phyloP scores from a whole-genome alignment of 37 sponge, comb jelly and placozoan genomes.

The Aplysina aerophoba region DNA sequence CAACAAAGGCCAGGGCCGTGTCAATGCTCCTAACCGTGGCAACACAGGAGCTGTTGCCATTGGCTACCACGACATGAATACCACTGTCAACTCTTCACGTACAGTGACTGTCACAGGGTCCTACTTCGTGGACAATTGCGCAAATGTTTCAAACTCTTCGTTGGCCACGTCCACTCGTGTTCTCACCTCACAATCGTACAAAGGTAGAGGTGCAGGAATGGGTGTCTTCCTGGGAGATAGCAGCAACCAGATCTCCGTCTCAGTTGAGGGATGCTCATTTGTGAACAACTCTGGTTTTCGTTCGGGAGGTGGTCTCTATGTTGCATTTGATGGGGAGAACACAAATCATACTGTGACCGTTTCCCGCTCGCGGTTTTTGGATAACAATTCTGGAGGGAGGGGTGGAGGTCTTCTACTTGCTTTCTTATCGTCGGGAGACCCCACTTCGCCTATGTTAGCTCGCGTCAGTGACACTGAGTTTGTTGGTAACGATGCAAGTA shows the following conservation, averaged over 20 bases:
- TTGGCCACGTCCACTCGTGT: not conserved
- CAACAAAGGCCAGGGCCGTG: not conserved
- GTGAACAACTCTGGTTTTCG: not conserved
- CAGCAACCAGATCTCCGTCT: not conserved
- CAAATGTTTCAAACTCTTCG: not conserved
- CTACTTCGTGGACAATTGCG: not conserved
- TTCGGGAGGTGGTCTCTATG: not conserved
- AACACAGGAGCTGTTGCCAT: slow-evolving; percentile 23
- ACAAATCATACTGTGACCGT: not conserved
- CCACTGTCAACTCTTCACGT: not conserved
- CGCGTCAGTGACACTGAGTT: not conserved
- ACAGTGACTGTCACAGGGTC: not conserved
- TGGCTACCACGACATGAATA: slow-evolving; percentile 8
- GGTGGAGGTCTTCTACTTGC: not conserved
- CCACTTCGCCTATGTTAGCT: not conserved
- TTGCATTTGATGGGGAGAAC: not conserved
- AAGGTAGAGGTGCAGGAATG: slow-evolving; percentile 6
- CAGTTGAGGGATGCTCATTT: not conserved
- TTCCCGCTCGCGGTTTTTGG: not conserved
- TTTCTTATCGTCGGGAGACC: not conserved
- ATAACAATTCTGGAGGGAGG: not conserved
- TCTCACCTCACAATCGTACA: not conserved
- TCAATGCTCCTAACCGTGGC: not conserved
- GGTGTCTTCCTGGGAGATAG: slow-evolving; percentile 11
- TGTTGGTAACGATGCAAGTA: not conserved